A percentile compares a stretch with the other conserved stretches of the same genome.
phyloP scores from a whole-genome alignment of 2,797 vertebrate species.

The Chelon auratus region DNA sequence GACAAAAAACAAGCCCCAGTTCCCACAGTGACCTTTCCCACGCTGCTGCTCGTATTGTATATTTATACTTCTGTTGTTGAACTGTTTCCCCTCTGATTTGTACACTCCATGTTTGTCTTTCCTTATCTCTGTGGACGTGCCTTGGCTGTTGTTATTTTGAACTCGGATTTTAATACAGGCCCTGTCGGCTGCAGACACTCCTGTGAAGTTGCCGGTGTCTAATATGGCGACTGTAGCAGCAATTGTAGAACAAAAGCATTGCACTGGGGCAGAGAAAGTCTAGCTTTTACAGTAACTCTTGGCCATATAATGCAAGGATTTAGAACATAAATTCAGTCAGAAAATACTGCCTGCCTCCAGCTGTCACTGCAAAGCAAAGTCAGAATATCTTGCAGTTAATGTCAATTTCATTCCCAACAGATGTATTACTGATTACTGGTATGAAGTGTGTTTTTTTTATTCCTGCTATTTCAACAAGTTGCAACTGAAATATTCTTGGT shows the following conservation, averaged over 20 bases:
- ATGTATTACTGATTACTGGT: neutral
- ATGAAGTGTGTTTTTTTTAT: neutral
- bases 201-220: neutral
- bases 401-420: neutral
- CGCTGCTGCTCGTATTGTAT: conserved; percentile 62
- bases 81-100: conserved; percentile 63
- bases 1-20: conserved; percentile 71
- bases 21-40: conserved; percentile 82
- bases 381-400: neutral
- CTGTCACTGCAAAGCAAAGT: neutral
- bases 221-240: neutral
- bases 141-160: conserved; percentile 47
- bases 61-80: conserved; percentile 71
- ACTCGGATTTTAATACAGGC: conserved; percentile 43
- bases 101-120: conserved; percentile 59
- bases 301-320: neutral
- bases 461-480: neutral
- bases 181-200: conserved; percentile 32
- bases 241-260: neutral
- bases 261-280: neutral
- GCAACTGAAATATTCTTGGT: too few relatives aligned
- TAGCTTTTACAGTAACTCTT: neutral
- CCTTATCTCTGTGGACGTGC: conserved; percentile 68
- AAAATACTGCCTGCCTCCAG: neutral
- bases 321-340: neutral